A percentile compares a stretch with the other conserved stretches of the same genome.
Conservation (phyloP, 1,140 invertebrate species). For the Cotesia typhae region DNA sequence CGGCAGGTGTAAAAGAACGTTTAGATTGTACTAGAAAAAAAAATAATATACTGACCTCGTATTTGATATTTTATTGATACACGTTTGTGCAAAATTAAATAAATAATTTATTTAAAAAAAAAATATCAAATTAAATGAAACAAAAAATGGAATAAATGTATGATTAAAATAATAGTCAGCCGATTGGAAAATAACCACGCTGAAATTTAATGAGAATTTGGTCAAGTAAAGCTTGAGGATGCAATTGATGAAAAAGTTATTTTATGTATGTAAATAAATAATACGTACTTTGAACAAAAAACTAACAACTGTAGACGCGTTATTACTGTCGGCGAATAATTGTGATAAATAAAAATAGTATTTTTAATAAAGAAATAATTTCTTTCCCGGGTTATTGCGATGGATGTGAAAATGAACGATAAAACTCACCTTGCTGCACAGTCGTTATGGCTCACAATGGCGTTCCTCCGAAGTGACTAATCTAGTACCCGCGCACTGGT, state of each 20-base stretch:
- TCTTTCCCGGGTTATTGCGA: slow-evolving; percentile 70
- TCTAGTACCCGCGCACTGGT: slow-evolving; percentile 42
- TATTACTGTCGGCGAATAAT: not conserved
- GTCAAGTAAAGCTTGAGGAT: not conserved
- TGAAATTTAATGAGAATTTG: not conserved
- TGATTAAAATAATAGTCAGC: not conserved
- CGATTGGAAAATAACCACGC: slow-evolving; percentile 23
- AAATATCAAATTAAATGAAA: not conserved
- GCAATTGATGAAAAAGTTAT: not conserved
- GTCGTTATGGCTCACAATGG: slow-evolving; percentile 84
- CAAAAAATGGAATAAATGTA: not conserved
- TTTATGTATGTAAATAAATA: not conserved
- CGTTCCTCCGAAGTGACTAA: slow-evolving; percentile 70
- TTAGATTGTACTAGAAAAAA: slow-evolving; percentile 6
- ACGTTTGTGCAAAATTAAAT: too few relatives aligned
- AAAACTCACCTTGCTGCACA: slow-evolving; percentile 69
- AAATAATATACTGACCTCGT: not conserved
- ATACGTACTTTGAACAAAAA: not conserved
- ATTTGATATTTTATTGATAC: too few relatives aligned
- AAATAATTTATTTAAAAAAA: too few relatives aligned
- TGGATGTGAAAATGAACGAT: slow-evolving; percentile 74
- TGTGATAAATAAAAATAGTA: slow-evolving; percentile 48
- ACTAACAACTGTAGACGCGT: slow-evolving; percentile 54
- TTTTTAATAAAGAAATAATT: slow-evolving; percentile 60
- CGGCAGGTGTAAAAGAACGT: slow-evolving; percentile 1